Evolutionary conservation across 1,140 invertebrate species (phyloP).

Genomic region (Micrasema minimum): DNA sequence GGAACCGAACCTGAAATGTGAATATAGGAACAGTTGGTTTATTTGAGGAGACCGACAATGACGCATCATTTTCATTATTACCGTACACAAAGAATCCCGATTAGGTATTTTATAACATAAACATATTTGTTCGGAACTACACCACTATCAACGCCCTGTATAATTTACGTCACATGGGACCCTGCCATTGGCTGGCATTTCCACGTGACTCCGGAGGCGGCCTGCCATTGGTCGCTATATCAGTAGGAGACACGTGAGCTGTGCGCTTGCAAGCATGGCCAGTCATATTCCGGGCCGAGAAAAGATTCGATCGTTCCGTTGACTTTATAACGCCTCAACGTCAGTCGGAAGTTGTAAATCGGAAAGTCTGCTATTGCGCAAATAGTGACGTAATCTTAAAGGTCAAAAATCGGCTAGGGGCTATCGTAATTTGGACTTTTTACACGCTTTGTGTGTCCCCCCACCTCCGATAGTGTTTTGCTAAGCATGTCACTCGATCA

Average conservation of each 20-base stretch:
- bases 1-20: too few relatives aligned
- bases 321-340: conserved; percentile 4
- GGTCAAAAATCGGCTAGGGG: conserved; percentile 10
- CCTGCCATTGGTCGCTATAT: conserved; percentile 41
- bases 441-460: conserved; percentile 39
- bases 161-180: conserved; percentile 56
- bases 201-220: conserved; percentile 55
- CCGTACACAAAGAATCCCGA: conserved; percentile 10
- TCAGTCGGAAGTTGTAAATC: conserved; percentile 4
- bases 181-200: conserved; percentile 52
- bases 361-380: conserved; percentile 16
- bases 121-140: conserved; percentile 24
- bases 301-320: conserved; percentile 18
- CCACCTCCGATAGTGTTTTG: conserved; percentile 54
- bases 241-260: conserved; percentile 58
- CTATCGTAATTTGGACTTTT: conserved; percentile 43
- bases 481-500: conserved; percentile 45
- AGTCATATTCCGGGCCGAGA: conserved; percentile 25
- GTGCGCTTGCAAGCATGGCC: conserved; percentile 57
- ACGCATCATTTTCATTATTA: background rate
- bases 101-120: conserved; percentile 10
- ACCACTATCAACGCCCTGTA: conserved; percentile 45
- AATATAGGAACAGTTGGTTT: background rate
- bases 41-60: background rate
- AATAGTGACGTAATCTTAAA: conserved; percentile 8